Percentiles rank a stretch among this genome's conserved stretches.
These are phyloP conservation scores for Martes martes DNA, from an alignment of 2,113 vertebrate species.

Conservation along the genomic window DNA sequence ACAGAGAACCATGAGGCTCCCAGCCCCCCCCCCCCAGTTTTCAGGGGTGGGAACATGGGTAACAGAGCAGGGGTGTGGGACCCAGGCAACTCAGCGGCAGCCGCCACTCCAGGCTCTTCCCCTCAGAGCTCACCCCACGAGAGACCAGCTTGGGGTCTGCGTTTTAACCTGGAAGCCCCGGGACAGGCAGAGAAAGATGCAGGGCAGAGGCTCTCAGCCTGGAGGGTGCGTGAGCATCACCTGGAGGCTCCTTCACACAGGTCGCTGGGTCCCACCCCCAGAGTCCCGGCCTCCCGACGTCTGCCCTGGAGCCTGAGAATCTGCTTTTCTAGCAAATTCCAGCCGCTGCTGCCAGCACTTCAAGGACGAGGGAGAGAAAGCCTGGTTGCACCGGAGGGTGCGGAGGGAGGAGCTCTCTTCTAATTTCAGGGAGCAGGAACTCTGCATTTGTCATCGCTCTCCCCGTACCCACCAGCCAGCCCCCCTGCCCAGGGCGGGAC, in stretches of 20 bases:
- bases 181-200: neutral
- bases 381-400: neutral
- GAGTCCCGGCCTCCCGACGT: neutral
- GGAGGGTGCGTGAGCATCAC: neutral
- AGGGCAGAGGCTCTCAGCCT: neutral
- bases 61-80: neutral
- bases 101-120: neutral
- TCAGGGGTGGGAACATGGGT: neutral
- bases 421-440: neutral
- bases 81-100: neutral
- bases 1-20: neutral
- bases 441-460: neutral
- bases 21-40: neutral
- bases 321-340: neutral
- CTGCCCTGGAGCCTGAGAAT: neutral
- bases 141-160: neutral
- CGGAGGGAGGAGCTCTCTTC: neutral
- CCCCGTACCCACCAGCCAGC: neutral
- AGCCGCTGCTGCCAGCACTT: neutral
- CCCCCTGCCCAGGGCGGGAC: neutral
- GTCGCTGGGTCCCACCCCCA: fast-evolving
- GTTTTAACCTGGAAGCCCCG: neutral
- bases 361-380: neutral
- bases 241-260: neutral
- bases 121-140: neutral